Evolutionary conservation across 2,113 vertebrate genomes (phyloP), one percentile per base, ranked within the genome.

Genomic region (Tupaia tana): DNA sequence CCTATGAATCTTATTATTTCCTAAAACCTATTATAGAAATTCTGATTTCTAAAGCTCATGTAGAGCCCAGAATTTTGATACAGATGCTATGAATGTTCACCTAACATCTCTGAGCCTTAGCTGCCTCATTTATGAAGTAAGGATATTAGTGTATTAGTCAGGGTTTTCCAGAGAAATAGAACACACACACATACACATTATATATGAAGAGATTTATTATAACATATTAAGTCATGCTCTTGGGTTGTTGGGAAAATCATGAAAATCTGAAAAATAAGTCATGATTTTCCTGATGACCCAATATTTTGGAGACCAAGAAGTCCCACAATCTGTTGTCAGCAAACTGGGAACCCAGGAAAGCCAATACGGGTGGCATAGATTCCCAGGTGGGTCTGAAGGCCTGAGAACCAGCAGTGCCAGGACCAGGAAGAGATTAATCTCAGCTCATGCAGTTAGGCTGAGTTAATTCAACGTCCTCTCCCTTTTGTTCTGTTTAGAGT

Each of bases 11-110:
- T 9, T 3, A 2, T 67, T 63, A 61, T 25, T 34, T 70, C 89
- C 54, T 67, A 86, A 86, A 75, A n/a, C 29, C 27, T 74, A 86
- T 11, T 84, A 86, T n/a, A 69, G 70, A 63, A 74, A 52, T 83
- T 54, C 22, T 59, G 16, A 71, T 19, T 70, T 81, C 54, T n/a
- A 83, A 94, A 78, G n/a, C 5, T 64, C n/a, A 91, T 13, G 70
- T 66, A 52, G 11, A 14, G 43, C 63, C 16, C 52, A 31, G 80
- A 89, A 14, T 14, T 24, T 74, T 58, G 61, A 77, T 52, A 75
- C 9, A 77, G 75, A 52, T 1, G 2, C 11, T 34, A 7, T 11
- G 22, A 15, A 25, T 7, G 29, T 73, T 10, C 54, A 25, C 6
- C 16, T 67, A n/a, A 9, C 25, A 67, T 34, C 54, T 84, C 13